These are phyloP conservation scores for Hiodon tergisus DNA, from an alignment of 2,113 vertebrate species.

Conservation along the genomic window DNA sequence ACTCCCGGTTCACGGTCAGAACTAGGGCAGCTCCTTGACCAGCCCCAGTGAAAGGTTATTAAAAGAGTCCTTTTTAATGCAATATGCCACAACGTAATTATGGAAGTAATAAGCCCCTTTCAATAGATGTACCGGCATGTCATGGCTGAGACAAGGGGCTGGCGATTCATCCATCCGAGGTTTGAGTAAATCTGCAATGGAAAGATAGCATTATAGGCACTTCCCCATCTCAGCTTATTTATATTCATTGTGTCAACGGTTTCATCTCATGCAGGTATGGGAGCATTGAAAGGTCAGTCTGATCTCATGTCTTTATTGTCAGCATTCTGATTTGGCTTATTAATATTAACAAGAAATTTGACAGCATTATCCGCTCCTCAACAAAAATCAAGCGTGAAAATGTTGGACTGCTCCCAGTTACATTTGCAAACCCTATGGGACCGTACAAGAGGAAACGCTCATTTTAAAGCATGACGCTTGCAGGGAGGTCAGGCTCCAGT, in stretches of 20 bases:
- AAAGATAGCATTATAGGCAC: not conserved
- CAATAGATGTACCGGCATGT: not conserved
- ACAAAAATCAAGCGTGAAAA: too few relatives aligned
- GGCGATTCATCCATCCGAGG: not conserved
- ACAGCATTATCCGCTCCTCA: too few relatives aligned
- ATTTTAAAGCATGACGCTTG: too few relatives aligned
- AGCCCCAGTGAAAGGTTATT: conserved; percentile 19
- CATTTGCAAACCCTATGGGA: too few relatives aligned
- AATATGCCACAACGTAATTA: not conserved
- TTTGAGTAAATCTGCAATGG: conserved; percentile 1
- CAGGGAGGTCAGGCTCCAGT: too few relatives aligned
- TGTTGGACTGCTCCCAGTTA: too few relatives aligned
- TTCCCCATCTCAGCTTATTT: not conserved
- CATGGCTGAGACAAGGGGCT: not conserved
- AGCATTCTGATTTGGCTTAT: too few relatives aligned
- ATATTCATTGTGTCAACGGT: not conserved
- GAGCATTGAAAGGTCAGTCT: not conserved
- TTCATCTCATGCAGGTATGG: not conserved
- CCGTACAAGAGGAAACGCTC: too few relatives aligned
- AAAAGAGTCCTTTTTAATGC: not conserved
- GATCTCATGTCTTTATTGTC: not conserved
- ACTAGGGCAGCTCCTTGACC: not conserved
- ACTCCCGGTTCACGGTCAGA: not conserved
- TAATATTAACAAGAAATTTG: too few relatives aligned
- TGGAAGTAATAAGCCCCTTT: not conserved